These are phyloP conservation scores for Epizoanthus illoricatus DNA, from an alignment of 92 coral and sea anemone genomes.

Conservation along the genomic window DNA sequence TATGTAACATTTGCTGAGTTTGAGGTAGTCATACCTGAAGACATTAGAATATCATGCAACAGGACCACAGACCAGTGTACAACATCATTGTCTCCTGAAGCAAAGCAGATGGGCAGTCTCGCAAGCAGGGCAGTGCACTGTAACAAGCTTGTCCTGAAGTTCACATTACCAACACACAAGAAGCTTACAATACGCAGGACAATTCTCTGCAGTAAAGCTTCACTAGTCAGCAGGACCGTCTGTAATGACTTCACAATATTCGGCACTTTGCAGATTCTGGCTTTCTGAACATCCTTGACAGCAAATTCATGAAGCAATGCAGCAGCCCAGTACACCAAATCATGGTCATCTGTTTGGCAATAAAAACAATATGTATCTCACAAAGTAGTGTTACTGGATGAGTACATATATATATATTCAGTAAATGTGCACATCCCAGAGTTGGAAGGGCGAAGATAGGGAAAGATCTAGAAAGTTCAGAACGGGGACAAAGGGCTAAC, in stretches of 20 bases:
- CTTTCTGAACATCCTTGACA: slow-evolving; percentile 70
- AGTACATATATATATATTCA: neutral
- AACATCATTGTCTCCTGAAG: slow-evolving; percentile 93
- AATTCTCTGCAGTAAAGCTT: slow-evolving; percentile 87
- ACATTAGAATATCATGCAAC: slow-evolving; percentile 82
- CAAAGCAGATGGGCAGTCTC: slow-evolving; percentile 84
- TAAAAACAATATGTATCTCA: neutral
- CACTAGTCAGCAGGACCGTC: slow-evolving; percentile 85
- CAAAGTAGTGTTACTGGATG: neutral
- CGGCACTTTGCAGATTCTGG: slow-evolving; percentile 81
- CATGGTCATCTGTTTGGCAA: slow-evolving; percentile 74
- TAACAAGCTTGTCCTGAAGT: slow-evolving; percentile 61
- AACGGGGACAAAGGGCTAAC: no score
- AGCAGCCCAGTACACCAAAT: slow-evolving; percentile 94
- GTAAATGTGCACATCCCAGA: no score
- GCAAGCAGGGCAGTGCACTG: slow-evolving; percentile 69
- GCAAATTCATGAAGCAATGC: slow-evolving; percentile 94
- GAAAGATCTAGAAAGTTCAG: no score
- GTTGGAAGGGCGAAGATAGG: no score
- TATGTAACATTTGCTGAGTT: neutral
- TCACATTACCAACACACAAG: slow-evolving; percentile 79
- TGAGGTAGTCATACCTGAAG: slow-evolving; percentile 65
- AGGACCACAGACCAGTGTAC: slow-evolving; percentile 94
- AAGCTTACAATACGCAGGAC: slow-evolving; percentile 87
- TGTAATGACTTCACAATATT: slow-evolving; percentile 77